These are phyloP conservation scores for Cantharis rustica DNA, from an alignment of 2,888 invertebrate species.

Conservation along the genomic window DNA sequence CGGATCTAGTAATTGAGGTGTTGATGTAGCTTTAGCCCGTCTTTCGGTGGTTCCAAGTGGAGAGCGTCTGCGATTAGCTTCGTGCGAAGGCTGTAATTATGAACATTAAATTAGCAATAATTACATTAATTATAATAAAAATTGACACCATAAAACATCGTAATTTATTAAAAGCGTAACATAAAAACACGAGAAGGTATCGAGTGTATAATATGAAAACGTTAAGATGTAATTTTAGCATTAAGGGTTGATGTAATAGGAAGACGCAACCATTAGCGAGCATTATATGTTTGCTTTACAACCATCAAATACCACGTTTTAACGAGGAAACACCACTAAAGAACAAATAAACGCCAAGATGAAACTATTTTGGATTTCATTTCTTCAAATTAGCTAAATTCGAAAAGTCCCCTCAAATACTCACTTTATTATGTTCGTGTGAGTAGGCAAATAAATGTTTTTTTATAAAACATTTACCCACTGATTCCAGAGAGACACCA, in stretches of 20 bases:
- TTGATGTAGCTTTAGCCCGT: slow-evolving; percentile 50
- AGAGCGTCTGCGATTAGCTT: slow-evolving; percentile 49
- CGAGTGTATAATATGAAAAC: background rate
- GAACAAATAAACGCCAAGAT: slow-evolving; percentile 10
- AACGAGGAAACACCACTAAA: slow-evolving; percentile 1
- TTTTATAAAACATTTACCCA: background rate
- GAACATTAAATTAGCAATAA: background rate
- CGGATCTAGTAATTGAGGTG: slow-evolving; percentile 52
- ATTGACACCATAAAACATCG: background rate
- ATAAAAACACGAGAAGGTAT: background rate
- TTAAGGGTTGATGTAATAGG: slow-evolving; percentile 2
- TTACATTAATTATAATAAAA: background rate
- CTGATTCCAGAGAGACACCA: background rate
- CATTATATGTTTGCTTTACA: slow-evolving; percentile 9
- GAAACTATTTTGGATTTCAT: background rate
- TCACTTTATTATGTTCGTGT: background rate
- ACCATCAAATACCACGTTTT: background rate
- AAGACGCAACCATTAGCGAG: slow-evolving; percentile 10
- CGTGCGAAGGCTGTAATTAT: slow-evolving; percentile 52
- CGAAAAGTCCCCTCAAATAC: background rate
- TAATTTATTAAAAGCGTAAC: background rate
- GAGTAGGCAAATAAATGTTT: background rate
- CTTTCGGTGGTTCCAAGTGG: slow-evolving; percentile 46
- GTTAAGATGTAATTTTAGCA: background rate
- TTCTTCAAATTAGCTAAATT: background rate